These are phyloP conservation scores for Amphiduros pacificus DNA, from an alignment of 2,888 invertebrate species.

Conservation along the genomic window DNA sequence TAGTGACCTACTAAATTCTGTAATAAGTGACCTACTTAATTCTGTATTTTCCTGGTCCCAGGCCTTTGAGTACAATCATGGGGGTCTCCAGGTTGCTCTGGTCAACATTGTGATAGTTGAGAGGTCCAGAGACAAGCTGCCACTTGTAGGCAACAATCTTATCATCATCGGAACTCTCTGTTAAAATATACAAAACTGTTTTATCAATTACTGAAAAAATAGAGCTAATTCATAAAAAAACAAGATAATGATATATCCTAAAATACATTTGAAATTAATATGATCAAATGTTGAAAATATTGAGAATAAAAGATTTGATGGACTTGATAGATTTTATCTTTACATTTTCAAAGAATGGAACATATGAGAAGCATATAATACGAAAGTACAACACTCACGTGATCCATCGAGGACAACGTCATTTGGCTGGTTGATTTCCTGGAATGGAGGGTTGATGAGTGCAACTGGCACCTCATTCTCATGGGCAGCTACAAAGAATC, in stretches of 20 bases:
- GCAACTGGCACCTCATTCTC: slow-evolving; percentile 81
- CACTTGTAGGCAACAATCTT: slow-evolving; percentile 86
- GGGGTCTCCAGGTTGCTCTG: slow-evolving; percentile 76
- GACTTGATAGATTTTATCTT: too few relatives aligned
- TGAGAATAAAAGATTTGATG: too few relatives aligned
- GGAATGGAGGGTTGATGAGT: slow-evolving; percentile 81
- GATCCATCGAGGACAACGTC: slow-evolving; percentile 85
- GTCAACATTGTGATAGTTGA: slow-evolving; percentile 44
- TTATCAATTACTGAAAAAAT: not conserved
- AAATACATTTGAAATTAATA: too few relatives aligned
- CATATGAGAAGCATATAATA: not conserved
- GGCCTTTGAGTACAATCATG: slow-evolving; percentile 81
- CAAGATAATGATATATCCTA: not conserved
- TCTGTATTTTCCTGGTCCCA: slow-evolving; percentile 77
- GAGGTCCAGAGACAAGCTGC: slow-evolving; percentile 84
- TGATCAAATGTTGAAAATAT: too few relatives aligned
- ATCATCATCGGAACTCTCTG: slow-evolving; percentile 70
- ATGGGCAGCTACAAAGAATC: slow-evolving; percentile 68
- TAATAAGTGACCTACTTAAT: too few relatives aligned
- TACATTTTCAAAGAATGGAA: too few relatives aligned
- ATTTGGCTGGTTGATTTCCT: slow-evolving; percentile 86
- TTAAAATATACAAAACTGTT: not conserved
- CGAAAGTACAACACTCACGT: slow-evolving; percentile 36
- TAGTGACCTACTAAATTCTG: too few relatives aligned
- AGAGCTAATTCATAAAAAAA: not conserved